A percentile compares a stretch with the other conserved stretches of the same genome.
Evolutionary conservation across 1,140 invertebrate species (phyloP).

Genomic region (Phthorimaea operculella): DNA sequence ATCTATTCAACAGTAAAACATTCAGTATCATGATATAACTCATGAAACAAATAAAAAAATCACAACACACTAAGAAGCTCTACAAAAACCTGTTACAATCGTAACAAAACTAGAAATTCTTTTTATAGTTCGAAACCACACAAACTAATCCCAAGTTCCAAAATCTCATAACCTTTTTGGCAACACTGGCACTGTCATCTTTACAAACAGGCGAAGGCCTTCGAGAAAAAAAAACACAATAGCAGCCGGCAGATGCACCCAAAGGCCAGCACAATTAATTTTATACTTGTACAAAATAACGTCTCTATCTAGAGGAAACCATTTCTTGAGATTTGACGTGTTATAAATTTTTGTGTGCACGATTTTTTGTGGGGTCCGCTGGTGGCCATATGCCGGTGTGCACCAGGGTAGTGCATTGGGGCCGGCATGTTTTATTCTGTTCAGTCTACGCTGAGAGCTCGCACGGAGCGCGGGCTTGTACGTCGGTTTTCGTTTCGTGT

Average conservation of each 20-base stretch:
- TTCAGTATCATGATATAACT: too few species aligned
- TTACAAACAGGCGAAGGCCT: slow-evolving; percentile 6
- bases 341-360: slow-evolving; percentile 60
- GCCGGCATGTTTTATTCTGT: slow-evolving; percentile 48
- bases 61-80: too few species aligned
- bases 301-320: slow-evolving; percentile 61
- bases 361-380: slow-evolving; percentile 32
- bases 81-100: too few species aligned
- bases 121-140: too few species aligned
- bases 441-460: slow-evolving; percentile 15
- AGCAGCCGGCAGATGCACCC: slow-evolving; percentile 48
- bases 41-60: too few species aligned
- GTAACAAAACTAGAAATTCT: too few species aligned
- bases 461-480: too few species aligned
- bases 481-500: too few species aligned
- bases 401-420: background rate
- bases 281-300: slow-evolving; percentile 55
- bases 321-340: slow-evolving; percentile 62
- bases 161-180: too few species aligned
- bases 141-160: too few species aligned
- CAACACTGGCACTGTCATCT: background rate
- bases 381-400: slow-evolving; percentile 34
- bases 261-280: slow-evolving; percentile 58
- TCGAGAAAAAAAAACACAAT: slow-evolving; percentile 43
- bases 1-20: too few species aligned